A percentile compares a stretch with the other conserved stretches of the same genome.
Conservation (phyloP, 2,888 invertebrate genomes). For the Nymphalis polychloros region DNA sequence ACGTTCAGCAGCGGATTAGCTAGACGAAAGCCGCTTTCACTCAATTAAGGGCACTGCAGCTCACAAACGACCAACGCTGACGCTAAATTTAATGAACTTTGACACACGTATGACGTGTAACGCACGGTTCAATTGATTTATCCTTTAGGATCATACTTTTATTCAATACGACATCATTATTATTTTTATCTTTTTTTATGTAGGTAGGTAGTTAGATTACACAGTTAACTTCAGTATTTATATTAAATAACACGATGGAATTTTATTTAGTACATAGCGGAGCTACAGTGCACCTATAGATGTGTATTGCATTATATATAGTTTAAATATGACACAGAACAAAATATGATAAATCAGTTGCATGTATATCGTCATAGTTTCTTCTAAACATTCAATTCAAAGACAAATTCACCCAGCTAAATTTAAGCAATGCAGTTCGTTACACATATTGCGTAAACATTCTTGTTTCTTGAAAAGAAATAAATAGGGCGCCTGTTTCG, state of each 20-base stretch:
- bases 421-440: slow-evolving; percentile 6
- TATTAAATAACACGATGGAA: too few species aligned
- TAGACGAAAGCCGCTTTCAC: slow-evolving; percentile 38
- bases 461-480: slow-evolving; percentile 7
- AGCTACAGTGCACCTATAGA: too few species aligned
- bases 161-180: background rate
- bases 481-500: slow-evolving; percentile 7
- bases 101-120: slow-evolving; percentile 23
- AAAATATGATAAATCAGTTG: too few species aligned
- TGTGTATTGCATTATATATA: too few species aligned
- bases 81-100: slow-evolving; percentile 25
- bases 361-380: too few species aligned
- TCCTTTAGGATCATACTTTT: background rate
- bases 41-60: slow-evolving; percentile 39
- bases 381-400: background rate
- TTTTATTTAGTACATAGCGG: too few species aligned
- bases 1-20: slow-evolving; percentile 34
- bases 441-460: slow-evolving; percentile 7
- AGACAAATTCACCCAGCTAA: background rate
- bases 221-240: too few species aligned
- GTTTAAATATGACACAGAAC: too few species aligned
- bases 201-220: too few species aligned
- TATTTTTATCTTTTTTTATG: too few species aligned
- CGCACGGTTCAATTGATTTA: slow-evolving; percentile 2
- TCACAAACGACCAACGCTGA: slow-evolving; percentile 16